These are phyloP conservation scores for Trichogramma dendrolimi DNA, from an alignment of 2,888 invertebrate genomes.

Conservation along the genomic window DNA sequence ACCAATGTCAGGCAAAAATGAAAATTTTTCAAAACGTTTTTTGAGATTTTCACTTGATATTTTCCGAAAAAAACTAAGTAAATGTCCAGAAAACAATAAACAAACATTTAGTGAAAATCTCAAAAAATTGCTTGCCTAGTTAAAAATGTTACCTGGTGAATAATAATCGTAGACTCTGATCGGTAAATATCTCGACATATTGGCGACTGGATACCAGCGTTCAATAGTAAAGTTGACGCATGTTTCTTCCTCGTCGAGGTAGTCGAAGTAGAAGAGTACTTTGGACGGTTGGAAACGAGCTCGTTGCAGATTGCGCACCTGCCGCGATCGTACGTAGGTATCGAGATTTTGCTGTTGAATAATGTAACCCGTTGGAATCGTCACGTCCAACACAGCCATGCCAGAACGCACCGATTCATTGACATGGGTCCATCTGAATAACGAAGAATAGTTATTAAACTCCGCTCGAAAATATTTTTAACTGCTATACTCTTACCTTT, in stretches of 20 bases:
- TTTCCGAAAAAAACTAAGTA: too few relatives aligned
- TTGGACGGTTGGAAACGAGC: constrained; percentile 78
- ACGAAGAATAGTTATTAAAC: not conserved
- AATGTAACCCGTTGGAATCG: constrained; percentile 86
- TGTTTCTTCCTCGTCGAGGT: constrained; percentile 75
- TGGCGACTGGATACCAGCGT: constrained; percentile 93
- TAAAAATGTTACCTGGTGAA: constrained; percentile 73
- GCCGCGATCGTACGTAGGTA: constrained; percentile 73
- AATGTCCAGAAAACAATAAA: too few relatives aligned
- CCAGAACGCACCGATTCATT: constrained; percentile 81
- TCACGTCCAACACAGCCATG: constrained; percentile 81
- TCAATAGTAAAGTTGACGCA: constrained; percentile 91
- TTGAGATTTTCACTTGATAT: too few relatives aligned
- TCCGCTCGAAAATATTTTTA: not conserved
- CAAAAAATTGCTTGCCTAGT: not conserved
- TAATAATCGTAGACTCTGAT: constrained; percentile 93
- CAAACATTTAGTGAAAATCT: too few relatives aligned
- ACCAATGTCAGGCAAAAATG: too few relatives aligned
- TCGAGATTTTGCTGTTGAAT: constrained; percentile 87
- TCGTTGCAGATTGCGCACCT: constrained; percentile 76
- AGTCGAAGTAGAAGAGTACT: constrained; percentile 89
- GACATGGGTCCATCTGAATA: constrained; percentile 69
- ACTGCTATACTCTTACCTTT: constrained; percentile 59
- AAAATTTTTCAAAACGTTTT: too few relatives aligned
- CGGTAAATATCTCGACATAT: constrained; percentile 89